Evolutionary conservation across 2,797 vertebrate genomes (phyloP), one percentile per base, ranked within the genome.

Genomic region (Glyptemys insculpta): DNA sequence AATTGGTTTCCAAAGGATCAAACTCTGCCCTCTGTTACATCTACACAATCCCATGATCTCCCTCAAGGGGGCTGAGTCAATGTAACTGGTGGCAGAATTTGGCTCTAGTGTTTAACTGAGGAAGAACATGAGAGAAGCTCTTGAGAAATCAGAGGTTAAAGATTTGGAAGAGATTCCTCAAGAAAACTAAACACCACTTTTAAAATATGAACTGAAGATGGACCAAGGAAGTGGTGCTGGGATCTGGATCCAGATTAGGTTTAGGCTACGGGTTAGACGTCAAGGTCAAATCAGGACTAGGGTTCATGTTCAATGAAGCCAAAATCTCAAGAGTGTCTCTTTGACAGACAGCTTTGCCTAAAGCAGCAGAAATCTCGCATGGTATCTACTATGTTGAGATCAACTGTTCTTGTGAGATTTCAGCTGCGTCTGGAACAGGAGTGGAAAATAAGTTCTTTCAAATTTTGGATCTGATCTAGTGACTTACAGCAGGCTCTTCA

Each of bases 401-500:
- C 59, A 85, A 0, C 49, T 21, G 16, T 62, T 52, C 57, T 47
- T 76, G 7, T 47, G 41, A 76, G 25, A 78, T 47, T 78, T 78
- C 27, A 49, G 74, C 29, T 81, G 34, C 16, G 10, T 9, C n/a
- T 21, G 37, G 49, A 27, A 78, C 44, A 79, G 14, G 10, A 90
- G 25, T 21, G 27, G 47, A 27, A 90, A 10, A 6, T 87, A 91
- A 91, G 27, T 31, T 25, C 14, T 65, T 91, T 31, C 56, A 92
- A 90, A 50, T 86, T 81, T 5, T 72, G 59, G 44, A 90, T 85
- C 88, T 94, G 16, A 94, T 53, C 88, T 90, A 37, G n/a, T 89
- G 52, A 82, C 21, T 87, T 82, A 44, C 31, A 86, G 37, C 10
- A 84, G 47, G 11, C 1, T 83, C 68, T 10, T 49, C 59, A 1